Evolutionary conservation across 2,797 vertebrate species (phyloP).

Genomic region (Taeniopygia guttata): DNA sequence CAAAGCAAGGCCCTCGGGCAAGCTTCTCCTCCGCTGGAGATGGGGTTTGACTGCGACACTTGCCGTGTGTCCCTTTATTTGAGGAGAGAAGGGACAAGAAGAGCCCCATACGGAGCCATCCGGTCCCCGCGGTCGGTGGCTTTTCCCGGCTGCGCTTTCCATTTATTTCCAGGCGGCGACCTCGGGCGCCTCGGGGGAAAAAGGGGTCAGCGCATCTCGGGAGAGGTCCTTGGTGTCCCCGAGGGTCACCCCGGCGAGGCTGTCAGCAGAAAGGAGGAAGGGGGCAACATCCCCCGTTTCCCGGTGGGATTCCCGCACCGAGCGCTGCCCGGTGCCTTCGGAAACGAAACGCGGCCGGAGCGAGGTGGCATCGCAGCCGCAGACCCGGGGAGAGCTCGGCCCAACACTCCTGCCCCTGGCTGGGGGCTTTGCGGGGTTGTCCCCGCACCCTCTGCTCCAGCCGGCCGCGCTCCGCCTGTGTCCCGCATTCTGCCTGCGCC

Average conservation of each 20-base stretch:
- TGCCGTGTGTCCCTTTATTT: not conserved
- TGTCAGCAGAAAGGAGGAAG: not conserved
- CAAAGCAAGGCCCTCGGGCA: not conserved
- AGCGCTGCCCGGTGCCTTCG: not conserved
- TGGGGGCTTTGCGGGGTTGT: not conserved
- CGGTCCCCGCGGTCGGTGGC: accelerated
- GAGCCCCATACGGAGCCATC: accelerated
- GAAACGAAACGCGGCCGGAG: not conserved
- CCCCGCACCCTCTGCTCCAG: not conserved
- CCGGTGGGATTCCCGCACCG: not conserved
- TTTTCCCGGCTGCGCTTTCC: not conserved
- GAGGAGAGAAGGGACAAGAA: not conserved
- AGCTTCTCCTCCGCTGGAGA: not conserved
- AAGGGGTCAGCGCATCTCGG: not conserved
- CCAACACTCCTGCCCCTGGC: accelerated
- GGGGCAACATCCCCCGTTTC: not conserved
- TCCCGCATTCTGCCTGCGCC: not conserved
- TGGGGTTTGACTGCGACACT: not conserved
- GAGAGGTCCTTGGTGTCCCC: not conserved
- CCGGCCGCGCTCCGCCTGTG: not conserved
- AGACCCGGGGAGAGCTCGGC: not conserved
- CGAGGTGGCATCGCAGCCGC: not conserved
- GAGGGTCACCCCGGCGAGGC: not conserved
- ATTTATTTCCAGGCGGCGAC: not conserved
- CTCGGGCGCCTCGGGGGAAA: too few species aligned